Evolutionary conservation across 2,797 vertebrate species (phyloP).

Genomic region (Spatula versicolor): DNA sequence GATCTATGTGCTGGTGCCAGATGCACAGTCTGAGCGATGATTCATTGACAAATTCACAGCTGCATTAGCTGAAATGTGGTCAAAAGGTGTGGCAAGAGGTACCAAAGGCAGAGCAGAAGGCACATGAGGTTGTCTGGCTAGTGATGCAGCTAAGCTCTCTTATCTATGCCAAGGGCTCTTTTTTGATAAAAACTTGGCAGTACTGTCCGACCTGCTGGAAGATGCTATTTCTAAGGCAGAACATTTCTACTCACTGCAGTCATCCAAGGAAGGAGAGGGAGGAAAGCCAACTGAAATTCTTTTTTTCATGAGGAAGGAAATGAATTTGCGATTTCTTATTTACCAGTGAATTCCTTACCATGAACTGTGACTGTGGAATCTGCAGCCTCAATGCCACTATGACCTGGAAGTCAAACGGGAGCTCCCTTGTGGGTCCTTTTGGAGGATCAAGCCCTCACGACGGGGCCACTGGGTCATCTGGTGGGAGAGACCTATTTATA

Average conservation of each 20-base stretch:
- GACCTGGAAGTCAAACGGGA: neutral
- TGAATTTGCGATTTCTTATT: neutral
- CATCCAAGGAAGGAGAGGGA: neutral
- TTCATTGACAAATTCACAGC: neutral
- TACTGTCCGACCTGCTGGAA: neutral
- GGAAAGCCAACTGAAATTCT: neutral
- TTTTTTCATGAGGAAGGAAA: conserved; percentile 6
- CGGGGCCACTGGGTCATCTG: neutral
- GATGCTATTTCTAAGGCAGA: neutral
- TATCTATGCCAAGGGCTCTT: neutral
- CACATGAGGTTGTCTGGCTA: neutral
- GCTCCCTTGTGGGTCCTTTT: neutral
- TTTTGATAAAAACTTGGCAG: neutral
- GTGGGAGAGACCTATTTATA: neutral
- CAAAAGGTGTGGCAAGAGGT: neutral
- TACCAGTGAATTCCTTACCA: neutral
- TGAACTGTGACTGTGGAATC: neutral
- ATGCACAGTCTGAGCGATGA: neutral
- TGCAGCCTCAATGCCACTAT: neutral
- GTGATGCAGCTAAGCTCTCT: neutral
- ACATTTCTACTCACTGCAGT: neutral
- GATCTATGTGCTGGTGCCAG: neutral
- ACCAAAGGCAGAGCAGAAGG: neutral
- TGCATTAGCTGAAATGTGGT: neutral
- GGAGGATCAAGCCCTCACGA: neutral